Evolutionary conservation across 2,888 invertebrate species (phyloP), one percentile per base, ranked within the genome.

Genomic region (Disparrhopalites patrizii): DNA sequence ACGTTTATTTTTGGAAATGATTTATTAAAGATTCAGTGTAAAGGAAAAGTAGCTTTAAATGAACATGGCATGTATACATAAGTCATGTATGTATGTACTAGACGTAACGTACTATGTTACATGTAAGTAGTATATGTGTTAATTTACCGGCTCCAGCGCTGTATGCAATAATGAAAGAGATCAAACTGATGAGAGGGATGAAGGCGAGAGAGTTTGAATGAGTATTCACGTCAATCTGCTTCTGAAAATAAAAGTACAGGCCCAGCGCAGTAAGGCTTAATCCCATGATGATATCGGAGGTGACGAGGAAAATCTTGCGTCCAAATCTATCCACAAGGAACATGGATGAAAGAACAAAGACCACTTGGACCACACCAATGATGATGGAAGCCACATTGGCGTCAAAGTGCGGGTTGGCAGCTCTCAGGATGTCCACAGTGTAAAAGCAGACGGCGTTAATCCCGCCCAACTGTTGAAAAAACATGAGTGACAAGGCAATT

Each of bases 371-470:
- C 80, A 84, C 77, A 5, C 83, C 85, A 1, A 84, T 81, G 51
- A 82, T 78, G 47, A 85, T 82, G 0, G 85, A 83, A 0, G 84
- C 83, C 8, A 82, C 79, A 79, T 83, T 83, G 0, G 83, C 86
- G 40, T 73, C 68, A 50, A 76, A 69, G 13, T 65, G 51, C 54
- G 67, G 87, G 38, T 89, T 89, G 5, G 91, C 87, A 0, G 87
- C 86, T 66, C 82, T 76, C 79, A 92, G 92, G 75, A 92, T 91
- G 57, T 83, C 83, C 61, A 85, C 84, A 0, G 84, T 87, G 76
- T 84, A 91, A 80, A 91, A 91, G 72, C 91, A 89, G 68, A 91
- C 88, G 1, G 90, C 90, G 80, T 91, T 91, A 73, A 92, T 85
- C 7, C 57, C 57, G 68, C 89, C 70, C 63, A 58, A 20, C 78